Conservation (phyloP, 2,888 invertebrate species). For the Gymnosoma rotundatum region DNA sequence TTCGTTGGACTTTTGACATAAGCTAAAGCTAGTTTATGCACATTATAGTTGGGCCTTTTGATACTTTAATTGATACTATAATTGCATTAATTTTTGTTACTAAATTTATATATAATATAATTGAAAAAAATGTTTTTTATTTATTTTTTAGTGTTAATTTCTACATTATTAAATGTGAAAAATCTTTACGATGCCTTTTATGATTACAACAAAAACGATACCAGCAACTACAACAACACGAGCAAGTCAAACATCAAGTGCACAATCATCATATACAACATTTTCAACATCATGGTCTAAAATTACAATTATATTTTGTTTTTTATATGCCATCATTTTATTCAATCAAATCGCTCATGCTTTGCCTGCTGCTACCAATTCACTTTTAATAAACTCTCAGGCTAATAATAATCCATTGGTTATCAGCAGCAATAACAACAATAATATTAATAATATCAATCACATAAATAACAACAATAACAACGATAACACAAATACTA, state of each 20-base stretch:
- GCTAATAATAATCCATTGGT: constrained; percentile 63
- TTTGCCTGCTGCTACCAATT: constrained; percentile 71
- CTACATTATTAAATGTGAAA: constrained; percentile 42
- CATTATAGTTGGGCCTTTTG: too few relatives aligned
- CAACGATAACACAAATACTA: constrained; percentile 62
- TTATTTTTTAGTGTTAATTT: constrained; percentile 44
- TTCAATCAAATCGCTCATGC: constrained; percentile 45
- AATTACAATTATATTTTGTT: constrained; percentile 30
- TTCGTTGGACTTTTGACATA: too few relatives aligned
- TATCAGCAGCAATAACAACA: constrained; percentile 56
- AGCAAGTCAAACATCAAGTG: not conserved
- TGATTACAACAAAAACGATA: constrained; percentile 58
- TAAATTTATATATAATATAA: too few relatives aligned
- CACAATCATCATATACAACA: constrained; percentile 19
- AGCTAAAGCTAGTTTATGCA: too few relatives aligned
- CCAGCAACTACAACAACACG: constrained; percentile 27
- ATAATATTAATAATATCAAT: constrained; percentile 52
- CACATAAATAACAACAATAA: constrained; percentile 60
- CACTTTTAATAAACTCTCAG: constrained; percentile 67
- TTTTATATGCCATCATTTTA: constrained; percentile 36
- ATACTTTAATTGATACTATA: too few relatives aligned
- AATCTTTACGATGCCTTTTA: constrained; percentile 57
- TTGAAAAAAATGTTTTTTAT: not conserved
- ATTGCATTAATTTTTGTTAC: too few relatives aligned
- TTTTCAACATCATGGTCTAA: constrained; percentile 43